Evolutionary conservation across 2,113 vertebrate genomes (phyloP).

Genomic region (western clawed frog (Xenopus tropicalis)): DNA sequence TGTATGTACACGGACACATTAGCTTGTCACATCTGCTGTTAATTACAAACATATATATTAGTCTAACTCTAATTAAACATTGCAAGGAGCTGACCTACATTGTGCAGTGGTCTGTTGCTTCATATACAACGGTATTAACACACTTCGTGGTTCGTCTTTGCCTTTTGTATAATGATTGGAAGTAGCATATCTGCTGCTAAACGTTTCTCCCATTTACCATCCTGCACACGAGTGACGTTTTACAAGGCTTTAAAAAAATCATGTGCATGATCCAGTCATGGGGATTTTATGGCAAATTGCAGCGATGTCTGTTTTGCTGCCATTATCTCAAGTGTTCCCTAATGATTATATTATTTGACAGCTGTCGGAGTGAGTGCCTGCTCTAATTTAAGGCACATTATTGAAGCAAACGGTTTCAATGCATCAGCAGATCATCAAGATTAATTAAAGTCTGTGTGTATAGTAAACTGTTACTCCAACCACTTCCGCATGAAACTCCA

Average conservation of each 20-base stretch:
- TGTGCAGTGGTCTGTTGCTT: conserved; percentile 69
- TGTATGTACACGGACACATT: conserved; percentile 84
- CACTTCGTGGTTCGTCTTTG: conserved; percentile 66
- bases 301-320: conserved; percentile 62
- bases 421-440: conserved; percentile 96
- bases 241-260: conserved; percentile 65
- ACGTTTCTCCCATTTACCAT: conserved; percentile 56
- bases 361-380: conserved; percentile 83
- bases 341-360: conserved; percentile 75
- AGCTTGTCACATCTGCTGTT: conserved; percentile 91
- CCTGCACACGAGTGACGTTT: conserved; percentile 60
- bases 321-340: conserved; percentile 57
- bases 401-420: conserved; percentile 89
- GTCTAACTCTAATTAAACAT: conserved; percentile 81
- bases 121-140: conserved; percentile 64
- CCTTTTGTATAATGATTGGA: conserved; percentile 62
- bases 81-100: conserved; percentile 77
- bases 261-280: conserved; percentile 63
- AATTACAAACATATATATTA: conserved; percentile 91
- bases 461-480: conserved; percentile 88
- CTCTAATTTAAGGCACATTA: conserved; percentile 94
- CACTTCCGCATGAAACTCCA: conserved; percentile 36
- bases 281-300: conserved; percentile 63
- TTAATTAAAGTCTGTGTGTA: conserved; percentile 95
- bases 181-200: conserved; percentile 65